Conservation (phyloP, 2,888 invertebrate species). For the Diarsia mendica region DNA sequence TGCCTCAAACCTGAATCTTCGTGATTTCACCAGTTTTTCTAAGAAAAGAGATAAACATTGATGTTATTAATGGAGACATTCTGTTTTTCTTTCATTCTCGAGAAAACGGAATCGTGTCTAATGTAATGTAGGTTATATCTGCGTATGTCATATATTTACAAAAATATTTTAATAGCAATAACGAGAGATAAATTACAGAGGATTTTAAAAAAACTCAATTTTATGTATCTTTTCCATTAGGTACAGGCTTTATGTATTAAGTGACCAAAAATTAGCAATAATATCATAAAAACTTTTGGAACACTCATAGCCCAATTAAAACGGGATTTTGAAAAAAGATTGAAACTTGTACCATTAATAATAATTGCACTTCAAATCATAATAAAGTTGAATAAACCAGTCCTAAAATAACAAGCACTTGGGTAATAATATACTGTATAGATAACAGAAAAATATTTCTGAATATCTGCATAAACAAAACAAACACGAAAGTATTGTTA, state of each 20-base stretch:
- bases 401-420: slow-evolving; percentile 22
- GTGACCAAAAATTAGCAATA: neutral
- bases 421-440: neutral
- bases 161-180: neutral
- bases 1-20: neutral
- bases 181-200: neutral
- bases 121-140: slow-evolving; percentile 5
- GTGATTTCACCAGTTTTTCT: slow-evolving; percentile 6
- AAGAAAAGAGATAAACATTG: slow-evolving; percentile 10
- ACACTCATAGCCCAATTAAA: slow-evolving; percentile 16
- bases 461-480: slow-evolving; percentile 32
- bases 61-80: slow-evolving; percentile 7
- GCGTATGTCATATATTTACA: neutral
- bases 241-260: neutral
- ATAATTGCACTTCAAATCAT: slow-evolving; percentile 20
- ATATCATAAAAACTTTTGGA: neutral
- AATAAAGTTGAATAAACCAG: neutral
- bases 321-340: neutral
- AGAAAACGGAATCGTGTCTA: neutral
- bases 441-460: neutral
- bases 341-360: neutral
- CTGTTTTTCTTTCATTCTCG: slow-evolving; percentile 24
- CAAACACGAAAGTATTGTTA: slow-evolving; percentile 40
- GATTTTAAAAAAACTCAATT: neutral
- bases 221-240: neutral